These are phyloP conservation scores for Papilio polyxenes DNA, from an alignment of 1,140 invertebrate genomes.

Conservation along the genomic window DNA sequence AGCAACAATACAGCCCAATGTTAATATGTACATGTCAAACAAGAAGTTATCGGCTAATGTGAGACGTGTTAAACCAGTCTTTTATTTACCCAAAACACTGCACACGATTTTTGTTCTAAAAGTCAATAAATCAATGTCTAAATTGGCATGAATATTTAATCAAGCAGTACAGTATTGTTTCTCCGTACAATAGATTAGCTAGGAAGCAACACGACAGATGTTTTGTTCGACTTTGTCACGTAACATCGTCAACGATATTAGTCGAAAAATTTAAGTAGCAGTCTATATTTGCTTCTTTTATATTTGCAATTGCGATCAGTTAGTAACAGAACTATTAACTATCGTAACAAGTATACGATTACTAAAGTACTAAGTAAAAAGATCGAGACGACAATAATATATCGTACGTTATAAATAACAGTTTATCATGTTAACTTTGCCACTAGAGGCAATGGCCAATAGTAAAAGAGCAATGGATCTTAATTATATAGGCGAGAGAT, in stretches of 20 bases:
- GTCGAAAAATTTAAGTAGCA: not conserved
- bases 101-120: constrained; percentile 29
- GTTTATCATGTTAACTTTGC: no score
- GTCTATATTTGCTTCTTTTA: not conserved
- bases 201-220: constrained; percentile 36
- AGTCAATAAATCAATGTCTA: not conserved
- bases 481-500: no score
- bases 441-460: no score
- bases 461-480: no score
- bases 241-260: no score
- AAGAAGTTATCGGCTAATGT: constrained; percentile 38
- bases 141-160: constrained; percentile 18
- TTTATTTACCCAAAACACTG: constrained; percentile 27
- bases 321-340: no score
- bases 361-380: no score
- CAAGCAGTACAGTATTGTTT: constrained; percentile 27
- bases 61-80: constrained; percentile 37
- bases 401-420: no score
- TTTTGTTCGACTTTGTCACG: constrained; percentile 31
- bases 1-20: constrained; percentile 25
- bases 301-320: no score
- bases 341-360: no score
- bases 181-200: constrained; percentile 35
- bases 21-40: constrained; percentile 37
- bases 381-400: no score